These are phyloP conservation scores for Agrypnus murinus DNA, from an alignment of 2,888 invertebrate genomes.

Conservation along the genomic window DNA sequence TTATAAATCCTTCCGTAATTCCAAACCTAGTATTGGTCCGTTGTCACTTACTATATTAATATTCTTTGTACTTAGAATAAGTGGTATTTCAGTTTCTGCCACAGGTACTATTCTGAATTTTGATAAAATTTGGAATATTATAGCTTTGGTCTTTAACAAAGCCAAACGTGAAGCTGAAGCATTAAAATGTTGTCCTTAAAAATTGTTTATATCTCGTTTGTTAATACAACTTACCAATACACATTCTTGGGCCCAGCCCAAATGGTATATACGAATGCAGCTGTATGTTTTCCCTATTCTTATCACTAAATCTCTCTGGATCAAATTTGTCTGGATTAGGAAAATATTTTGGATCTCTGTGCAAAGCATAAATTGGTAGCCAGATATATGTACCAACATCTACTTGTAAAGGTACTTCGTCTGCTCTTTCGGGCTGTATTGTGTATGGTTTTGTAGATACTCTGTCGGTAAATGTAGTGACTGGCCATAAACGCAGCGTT, in stretches of 20 bases:
- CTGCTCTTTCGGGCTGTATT: constrained; percentile 66
- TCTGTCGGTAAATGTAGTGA: constrained; percentile 70
- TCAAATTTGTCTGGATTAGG: constrained; percentile 70
- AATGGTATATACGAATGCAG: constrained; percentile 68
- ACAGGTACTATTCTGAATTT: constrained; percentile 55
- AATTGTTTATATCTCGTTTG: too few relatives aligned
- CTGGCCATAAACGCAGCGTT: constrained; percentile 72
- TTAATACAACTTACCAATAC: constrained; percentile 68
- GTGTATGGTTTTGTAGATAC: constrained; percentile 72
- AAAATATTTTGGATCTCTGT: constrained; percentile 3
- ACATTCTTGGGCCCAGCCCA: constrained; percentile 64
- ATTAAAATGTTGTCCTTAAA: background rate
- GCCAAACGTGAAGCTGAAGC: constrained; percentile 52
- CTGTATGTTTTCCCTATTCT: constrained; percentile 72
- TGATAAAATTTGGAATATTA: constrained; percentile 54
- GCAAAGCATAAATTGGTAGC: constrained; percentile 12
- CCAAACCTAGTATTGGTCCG: background rate
- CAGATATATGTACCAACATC: background rate
- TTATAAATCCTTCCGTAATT: too few relatives aligned
- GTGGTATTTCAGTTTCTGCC: constrained; percentile 56
- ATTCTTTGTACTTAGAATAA: constrained; percentile 44
- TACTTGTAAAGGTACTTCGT: constrained; percentile 49
- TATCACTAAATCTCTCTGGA: constrained; percentile 58
- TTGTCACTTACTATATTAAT: background rate
- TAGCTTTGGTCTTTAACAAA: constrained; percentile 56